Evolutionary conservation across 2,888 invertebrate species (phyloP), one percentile per base, ranked within the genome.

Genomic region (Tupiocoris notatus): DNA sequence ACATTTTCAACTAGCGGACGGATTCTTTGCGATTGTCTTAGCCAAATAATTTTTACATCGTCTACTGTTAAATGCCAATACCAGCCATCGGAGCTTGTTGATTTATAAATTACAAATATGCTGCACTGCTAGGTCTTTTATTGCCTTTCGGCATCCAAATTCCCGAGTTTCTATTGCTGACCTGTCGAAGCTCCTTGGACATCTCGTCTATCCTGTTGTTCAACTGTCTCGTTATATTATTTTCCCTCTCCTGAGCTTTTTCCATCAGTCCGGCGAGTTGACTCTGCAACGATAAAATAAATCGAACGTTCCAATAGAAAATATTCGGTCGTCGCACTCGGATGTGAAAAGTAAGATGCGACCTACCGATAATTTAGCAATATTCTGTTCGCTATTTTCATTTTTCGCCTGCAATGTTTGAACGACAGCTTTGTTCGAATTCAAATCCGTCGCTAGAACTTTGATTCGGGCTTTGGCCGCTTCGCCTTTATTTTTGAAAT

Each of bases 391-490:
- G 80, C 90, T 90, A 80, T 87, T 88, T 39, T 86, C 87, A 74
- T 88, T 87, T 81, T 90, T 90, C 78, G 90, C 89, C 23, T 88
- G 86, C 77, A 90, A 83, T 0, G 88, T 87, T 57, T 85, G 85
- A 78, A 89, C 85, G 80, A 89, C 90, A 54, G 87, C 86, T 81
- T 89, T 89, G 25, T 88, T 84, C 0, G 84, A 85, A 0, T 84
- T 84, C 16, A 87, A 83, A 78, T 93, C 92, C 76, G 88, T 88
- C 81, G 91, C 91, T 21, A 93, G 83, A 68, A 89, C 90, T 81
- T 88, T 88, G 77, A 89, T 88, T 80, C 93, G 87, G 25, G 91
- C 90, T 82, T 87, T 89, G 0, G 88, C 84, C 0, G 88, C 89
- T n/a, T 91, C 89, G 0, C 89, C 82, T 82, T 90, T 92, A 77